These are phyloP conservation scores for Eupithecia dodoneata DNA, from an alignment of 2,888 invertebrate species.

Conservation along the genomic window DNA sequence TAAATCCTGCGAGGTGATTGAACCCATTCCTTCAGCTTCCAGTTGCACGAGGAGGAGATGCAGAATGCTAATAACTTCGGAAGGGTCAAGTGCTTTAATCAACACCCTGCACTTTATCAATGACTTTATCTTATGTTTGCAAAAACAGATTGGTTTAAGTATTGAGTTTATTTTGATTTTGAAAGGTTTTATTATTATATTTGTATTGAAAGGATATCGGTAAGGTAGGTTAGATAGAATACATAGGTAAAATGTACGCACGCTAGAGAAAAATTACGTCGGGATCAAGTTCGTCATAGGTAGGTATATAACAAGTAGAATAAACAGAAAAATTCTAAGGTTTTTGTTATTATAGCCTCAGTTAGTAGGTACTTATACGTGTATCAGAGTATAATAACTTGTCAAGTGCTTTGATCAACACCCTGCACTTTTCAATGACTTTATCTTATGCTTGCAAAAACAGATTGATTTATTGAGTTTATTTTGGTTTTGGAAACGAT, in stretches of 20 bases:
- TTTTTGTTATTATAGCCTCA: no score
- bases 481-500: not conserved
- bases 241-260: no score
- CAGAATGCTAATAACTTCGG: slow-evolving; percentile 37
- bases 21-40: slow-evolving; percentile 3
- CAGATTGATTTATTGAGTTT: slow-evolving; percentile 5
- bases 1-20: not conserved
- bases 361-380: no score
- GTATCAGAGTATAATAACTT: slow-evolving; percentile 24
- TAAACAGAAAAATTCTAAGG: no score
- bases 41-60: not conserved
- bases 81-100: slow-evolving; percentile 42
- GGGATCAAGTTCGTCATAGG: no score
- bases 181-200: no score
- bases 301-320: no score
- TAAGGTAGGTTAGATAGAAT: not conserved
- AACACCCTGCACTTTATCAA: slow-evolving; percentile 32
- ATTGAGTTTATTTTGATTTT: not conserved
- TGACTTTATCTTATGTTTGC: slow-evolving; percentile 12
- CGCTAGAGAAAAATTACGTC: no score
- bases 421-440: slow-evolving; percentile 17
- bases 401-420: slow-evolving; percentile 44
- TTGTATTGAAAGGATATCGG: not conserved
- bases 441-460: slow-evolving; percentile 15
- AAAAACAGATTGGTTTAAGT: slow-evolving; percentile 13